Conservation (phyloP, 2,888 invertebrate species). For the Hypomecis atomaria region DNA sequence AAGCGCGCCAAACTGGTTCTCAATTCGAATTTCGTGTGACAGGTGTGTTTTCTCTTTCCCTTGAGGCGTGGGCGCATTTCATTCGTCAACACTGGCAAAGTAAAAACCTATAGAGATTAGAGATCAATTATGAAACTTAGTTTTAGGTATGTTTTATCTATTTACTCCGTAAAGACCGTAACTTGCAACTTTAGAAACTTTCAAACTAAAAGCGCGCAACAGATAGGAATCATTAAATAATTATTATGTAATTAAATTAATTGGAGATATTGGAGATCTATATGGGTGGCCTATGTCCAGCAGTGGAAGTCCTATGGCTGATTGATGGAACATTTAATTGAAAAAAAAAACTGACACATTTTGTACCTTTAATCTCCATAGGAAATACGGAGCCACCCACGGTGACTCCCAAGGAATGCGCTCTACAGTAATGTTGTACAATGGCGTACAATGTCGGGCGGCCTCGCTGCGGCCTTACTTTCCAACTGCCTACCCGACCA, state of each 20-base stretch:
- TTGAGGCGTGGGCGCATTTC: slow-evolving; percentile 44
- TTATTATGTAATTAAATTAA: too few relatives aligned
- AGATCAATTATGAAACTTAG: background rate
- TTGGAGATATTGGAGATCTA: too few relatives aligned
- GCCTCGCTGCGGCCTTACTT: slow-evolving; percentile 47
- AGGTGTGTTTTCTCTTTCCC: slow-evolving; percentile 71
- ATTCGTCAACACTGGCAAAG: slow-evolving; percentile 7
- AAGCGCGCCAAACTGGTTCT: slow-evolving; percentile 71
- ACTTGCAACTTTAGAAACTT: background rate
- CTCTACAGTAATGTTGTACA: slow-evolving; percentile 6
- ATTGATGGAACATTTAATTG: too few relatives aligned
- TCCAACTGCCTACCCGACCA: slow-evolving; percentile 25
- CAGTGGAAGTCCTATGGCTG: too few relatives aligned
- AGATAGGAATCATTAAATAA: too few relatives aligned
- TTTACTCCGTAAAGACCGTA: too few relatives aligned
- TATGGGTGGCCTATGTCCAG: too few relatives aligned
- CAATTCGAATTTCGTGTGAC: slow-evolving; percentile 67
- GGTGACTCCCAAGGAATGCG: slow-evolving; percentile 26
- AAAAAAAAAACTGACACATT: too few relatives aligned
- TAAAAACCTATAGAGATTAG: background rate
- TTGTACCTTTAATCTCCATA: background rate
- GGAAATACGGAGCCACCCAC: slow-evolving; percentile 5
- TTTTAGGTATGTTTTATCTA: too few relatives aligned
- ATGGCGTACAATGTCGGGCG: slow-evolving; percentile 14
- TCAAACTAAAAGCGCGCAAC: background rate